Conservation (phyloP, 64 coral and sea anemone genomes). For the Montipora sp. region DNA sequence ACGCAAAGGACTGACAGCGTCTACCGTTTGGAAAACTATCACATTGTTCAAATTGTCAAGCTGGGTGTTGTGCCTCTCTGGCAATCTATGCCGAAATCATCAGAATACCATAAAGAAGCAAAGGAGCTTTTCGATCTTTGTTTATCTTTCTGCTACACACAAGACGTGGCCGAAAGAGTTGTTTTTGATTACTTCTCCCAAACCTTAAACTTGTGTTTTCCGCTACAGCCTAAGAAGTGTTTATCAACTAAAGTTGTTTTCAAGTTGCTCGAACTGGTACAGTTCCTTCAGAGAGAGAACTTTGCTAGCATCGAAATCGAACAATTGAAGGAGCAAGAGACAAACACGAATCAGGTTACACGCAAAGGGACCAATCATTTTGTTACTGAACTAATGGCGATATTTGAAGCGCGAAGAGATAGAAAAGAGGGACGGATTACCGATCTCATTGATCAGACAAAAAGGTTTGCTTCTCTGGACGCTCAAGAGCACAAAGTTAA, state of each 20-base stretch:
- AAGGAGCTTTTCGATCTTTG: slow-evolving; percentile 15
- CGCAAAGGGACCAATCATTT: not conserved
- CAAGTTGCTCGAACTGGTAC: not conserved
- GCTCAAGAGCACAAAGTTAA: not conserved
- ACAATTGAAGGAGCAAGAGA: not conserved
- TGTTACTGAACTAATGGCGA: not conserved
- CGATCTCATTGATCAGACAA: not conserved
- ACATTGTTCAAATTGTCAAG: not conserved
- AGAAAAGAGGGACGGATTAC: not conserved
- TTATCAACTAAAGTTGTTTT: not conserved
- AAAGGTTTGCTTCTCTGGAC: not conserved
- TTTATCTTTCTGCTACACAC: not conserved
- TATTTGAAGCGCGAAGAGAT: not conserved
- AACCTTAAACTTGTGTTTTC: slow-evolving; percentile 13
- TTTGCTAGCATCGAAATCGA: not conserved
- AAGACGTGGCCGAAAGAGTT: slow-evolving; percentile 6
- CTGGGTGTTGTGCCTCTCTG: not conserved
- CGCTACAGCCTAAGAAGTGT: not conserved
- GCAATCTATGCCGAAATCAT: not conserved
- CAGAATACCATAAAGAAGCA: not conserved
- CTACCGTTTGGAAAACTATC: not conserved
- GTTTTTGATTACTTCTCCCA: not conserved
- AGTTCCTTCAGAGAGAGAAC: not conserved
- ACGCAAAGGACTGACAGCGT: not conserved
- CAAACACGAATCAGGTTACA: not conserved